A percentile compares a stretch with the other conserved stretches of the same genome.
Evolutionary conservation across 2,113 vertebrate species (phyloP).

Genomic region (Saguinus midas): DNA sequence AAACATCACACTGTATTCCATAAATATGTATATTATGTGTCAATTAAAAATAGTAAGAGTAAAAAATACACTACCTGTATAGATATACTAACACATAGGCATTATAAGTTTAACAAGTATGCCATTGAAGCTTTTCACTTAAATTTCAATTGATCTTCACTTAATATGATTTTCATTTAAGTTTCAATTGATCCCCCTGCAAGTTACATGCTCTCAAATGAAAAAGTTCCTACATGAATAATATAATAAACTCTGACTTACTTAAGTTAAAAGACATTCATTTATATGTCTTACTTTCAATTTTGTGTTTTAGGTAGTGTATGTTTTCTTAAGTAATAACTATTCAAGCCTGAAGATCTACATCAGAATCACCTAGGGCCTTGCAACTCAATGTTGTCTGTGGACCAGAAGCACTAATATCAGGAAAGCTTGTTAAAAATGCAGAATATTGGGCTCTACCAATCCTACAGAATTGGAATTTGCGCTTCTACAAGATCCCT

Average conservation of each 20-base stretch:
- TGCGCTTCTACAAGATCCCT: neutral
- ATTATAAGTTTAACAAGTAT: neutral
- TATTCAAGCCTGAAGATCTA: neutral
- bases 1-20: neutral
- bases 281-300: neutral
- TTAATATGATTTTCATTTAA: constrained; percentile 12
- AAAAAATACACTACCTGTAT: neutral
- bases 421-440: neutral
- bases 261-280: neutral
- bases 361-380: neutral
- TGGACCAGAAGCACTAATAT: neutral
- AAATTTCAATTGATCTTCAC: neutral
- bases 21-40: neutral
- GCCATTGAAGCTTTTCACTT: neutral
- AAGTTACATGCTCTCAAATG: neutral
- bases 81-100: neutral
- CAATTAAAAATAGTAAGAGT: neutral
- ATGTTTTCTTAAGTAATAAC: neutral
- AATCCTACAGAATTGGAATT: neutral
- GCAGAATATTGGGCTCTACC: neutral
- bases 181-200: neutral
- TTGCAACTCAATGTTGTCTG: neutral
- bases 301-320: neutral
- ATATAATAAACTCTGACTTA: neutral
- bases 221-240: neutral